Conservation (phyloP, 2,797 vertebrate species). For the Darevskia nairensis region DNA sequence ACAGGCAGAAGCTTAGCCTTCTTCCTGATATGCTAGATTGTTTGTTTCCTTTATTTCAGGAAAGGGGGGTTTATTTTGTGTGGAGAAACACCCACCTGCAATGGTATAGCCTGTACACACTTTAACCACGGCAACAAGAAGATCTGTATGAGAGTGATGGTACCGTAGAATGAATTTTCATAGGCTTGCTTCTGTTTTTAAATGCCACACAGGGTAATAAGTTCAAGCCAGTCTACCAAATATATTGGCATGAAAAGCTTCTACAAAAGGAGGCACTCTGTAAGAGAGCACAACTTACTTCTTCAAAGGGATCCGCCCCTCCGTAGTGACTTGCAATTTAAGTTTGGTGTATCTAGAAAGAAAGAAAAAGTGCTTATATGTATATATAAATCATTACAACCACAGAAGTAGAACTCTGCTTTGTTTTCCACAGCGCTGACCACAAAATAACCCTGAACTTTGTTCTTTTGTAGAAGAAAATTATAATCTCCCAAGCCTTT, state of each 20-base stretch:
- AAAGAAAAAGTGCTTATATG: slow-evolving; percentile 48
- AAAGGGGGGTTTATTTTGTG: no score
- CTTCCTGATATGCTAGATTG: no score
- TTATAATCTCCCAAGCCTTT: background rate
- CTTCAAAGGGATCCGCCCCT: slow-evolving; percentile 95
- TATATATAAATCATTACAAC: background rate
- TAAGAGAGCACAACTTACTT: slow-evolving; percentile 85
- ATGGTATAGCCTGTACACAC: background rate
- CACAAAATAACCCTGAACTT: background rate
- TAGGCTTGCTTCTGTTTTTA: background rate
- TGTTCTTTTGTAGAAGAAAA: slow-evolving; percentile 10
- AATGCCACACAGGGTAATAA: background rate
- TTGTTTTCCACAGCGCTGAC: background rate
- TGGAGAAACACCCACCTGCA: background rate
- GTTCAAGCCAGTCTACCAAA: background rate
- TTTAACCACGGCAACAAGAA: background rate
- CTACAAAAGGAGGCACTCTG: background rate
- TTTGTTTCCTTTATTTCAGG: no score
- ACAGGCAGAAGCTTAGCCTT: background rate
- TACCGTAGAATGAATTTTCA: background rate
- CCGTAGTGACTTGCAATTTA: slow-evolving; percentile 93
- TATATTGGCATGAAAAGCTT: background rate
- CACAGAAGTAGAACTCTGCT: background rate
- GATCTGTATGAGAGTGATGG: background rate
- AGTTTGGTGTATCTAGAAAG: slow-evolving; percentile 86